Base-by-base conservation (phyloP, 2,888 invertebrate genomes). In the Pollenia angustigena region DNA sequence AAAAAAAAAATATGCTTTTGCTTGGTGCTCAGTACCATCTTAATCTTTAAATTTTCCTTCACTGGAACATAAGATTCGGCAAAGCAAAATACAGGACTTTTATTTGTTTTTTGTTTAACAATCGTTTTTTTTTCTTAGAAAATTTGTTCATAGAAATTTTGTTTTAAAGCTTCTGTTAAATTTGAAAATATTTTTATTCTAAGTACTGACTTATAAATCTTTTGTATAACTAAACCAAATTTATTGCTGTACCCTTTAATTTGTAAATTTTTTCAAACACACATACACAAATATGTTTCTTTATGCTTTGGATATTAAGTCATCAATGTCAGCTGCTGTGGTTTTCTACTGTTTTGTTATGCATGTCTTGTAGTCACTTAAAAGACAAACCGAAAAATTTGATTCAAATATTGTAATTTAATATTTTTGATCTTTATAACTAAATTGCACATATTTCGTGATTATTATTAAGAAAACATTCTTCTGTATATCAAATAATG, bases 301-400 rank as follows among this genome's bases (percentile, higher is more conserved):
- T 14, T 12, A 32, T 50, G 18, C 16, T 50, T 66, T 74, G 72
- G 79, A 81, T 84, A 87, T 87, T 84, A 78, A 84, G 87, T 87
- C 84, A 87, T 87, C 87, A 87, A 84, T 84, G 87, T 87, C 87
- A 87, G 87, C 84, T 87, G 87, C 76, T 87, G 84, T 72, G 66
- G 87, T 82, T 64, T 84, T 76, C 42, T 71, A 52, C 42, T 78
- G 74, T n/a, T 82, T 74, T 87, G 76, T 72, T 87, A 87, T 87
- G 71, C 87, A 84, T 72, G 87, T 68, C 87, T 72, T 84, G 87
- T 87, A 74, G 64, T 60, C 66, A 68, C 40, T 79, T 44, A 68
- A 56, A 71, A 56, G 12, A 56, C 12, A 48, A 71, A 18, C 10
- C 18, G 18, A 54, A 75, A 69, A 52, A 62, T 60, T n/a, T 54